These are phyloP conservation scores for Parnassius mnemosyne DNA, from an alignment of 2,888 invertebrate genomes.

Conservation along the genomic window DNA sequence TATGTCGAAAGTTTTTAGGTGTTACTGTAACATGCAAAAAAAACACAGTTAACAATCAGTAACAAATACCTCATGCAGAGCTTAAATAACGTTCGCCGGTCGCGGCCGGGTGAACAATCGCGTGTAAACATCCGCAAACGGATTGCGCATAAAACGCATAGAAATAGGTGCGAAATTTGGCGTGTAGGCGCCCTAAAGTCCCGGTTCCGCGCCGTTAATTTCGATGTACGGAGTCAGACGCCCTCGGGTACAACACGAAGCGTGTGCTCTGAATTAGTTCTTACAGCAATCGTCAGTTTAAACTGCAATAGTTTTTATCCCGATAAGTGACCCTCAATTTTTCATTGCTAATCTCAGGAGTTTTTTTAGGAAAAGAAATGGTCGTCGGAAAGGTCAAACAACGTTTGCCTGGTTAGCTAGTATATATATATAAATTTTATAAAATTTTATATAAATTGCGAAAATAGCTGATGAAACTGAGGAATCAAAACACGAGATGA, in stretches of 20 bases:
- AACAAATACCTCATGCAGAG: slow-evolving; percentile 18
- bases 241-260: slow-evolving; percentile 49
- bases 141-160: slow-evolving; percentile 34
- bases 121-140: slow-evolving; percentile 42
- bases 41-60: not conserved
- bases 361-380: too few relatives aligned
- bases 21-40: not conserved
- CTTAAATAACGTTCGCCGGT: slow-evolving; percentile 33
- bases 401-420: too few relatives aligned
- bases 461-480: too few relatives aligned
- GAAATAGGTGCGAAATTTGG: slow-evolving; percentile 55
- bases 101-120: slow-evolving; percentile 46
- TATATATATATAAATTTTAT: too few relatives aligned
- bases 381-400: too few relatives aligned
- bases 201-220: slow-evolving; percentile 66
- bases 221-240: slow-evolving; percentile 63
- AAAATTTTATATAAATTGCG: too few relatives aligned
- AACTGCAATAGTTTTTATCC: not conserved
- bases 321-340: too few relatives aligned
- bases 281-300: slow-evolving; percentile 1
- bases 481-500: too few relatives aligned
- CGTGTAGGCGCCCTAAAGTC: slow-evolving; percentile 42
- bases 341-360: too few relatives aligned
- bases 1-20: too few relatives aligned
- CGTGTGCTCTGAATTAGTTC: slow-evolving; percentile 24